Percentiles rank a stretch among this genome's conserved stretches.
These are phyloP conservation scores for Nothobranchius kuhntae DNA, from an alignment of 2,113 vertebrate species.

Conservation along the genomic window DNA sequence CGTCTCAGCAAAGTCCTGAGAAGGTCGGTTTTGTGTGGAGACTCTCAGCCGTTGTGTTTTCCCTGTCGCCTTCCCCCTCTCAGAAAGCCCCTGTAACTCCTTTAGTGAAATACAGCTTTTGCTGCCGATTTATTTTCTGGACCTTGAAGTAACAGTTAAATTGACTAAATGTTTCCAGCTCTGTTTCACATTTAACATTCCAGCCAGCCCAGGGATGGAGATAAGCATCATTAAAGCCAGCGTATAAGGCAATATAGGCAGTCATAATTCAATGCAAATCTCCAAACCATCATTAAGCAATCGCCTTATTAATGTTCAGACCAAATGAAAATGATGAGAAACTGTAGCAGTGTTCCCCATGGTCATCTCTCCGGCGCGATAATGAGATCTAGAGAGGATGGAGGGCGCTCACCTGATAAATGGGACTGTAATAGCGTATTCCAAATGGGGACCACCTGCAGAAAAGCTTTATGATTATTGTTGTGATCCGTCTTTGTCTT, in stretches of 20 bases:
- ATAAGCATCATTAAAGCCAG: constrained; percentile 20
- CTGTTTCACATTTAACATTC: constrained; percentile 1
- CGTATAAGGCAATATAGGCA: constrained; percentile 18
- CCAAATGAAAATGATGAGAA: constrained; percentile 36
- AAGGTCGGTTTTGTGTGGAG: no score
- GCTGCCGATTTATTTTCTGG: not conserved
- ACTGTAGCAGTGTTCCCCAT: constrained; percentile 28
- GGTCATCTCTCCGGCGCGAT: constrained; percentile 37
- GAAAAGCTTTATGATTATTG: constrained; percentile 72
- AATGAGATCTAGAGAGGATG: constrained; percentile 58
- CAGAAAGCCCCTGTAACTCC: no score
- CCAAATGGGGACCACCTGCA: constrained; percentile 67
- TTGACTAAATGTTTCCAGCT: constrained; percentile 12
- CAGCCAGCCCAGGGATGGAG: constrained; percentile 1
- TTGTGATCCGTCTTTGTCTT: constrained; percentile 74
- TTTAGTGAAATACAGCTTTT: no score
- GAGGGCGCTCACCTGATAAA: constrained; percentile 64
- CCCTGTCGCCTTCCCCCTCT: no score
- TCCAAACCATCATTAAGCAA: constrained; percentile 46
- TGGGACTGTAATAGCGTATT: constrained; percentile 64
- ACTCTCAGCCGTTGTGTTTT: no score
- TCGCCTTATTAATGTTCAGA: constrained; percentile 47
- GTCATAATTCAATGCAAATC: constrained; percentile 32
- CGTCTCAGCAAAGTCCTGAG: no score
- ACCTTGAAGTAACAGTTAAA: not conserved